A percentile compares a stretch with the other conserved stretches of the same genome.
phyloP scores from a whole-genome alignment of 2,888 invertebrate genomes.

The Agapostemon virescens region DNA sequence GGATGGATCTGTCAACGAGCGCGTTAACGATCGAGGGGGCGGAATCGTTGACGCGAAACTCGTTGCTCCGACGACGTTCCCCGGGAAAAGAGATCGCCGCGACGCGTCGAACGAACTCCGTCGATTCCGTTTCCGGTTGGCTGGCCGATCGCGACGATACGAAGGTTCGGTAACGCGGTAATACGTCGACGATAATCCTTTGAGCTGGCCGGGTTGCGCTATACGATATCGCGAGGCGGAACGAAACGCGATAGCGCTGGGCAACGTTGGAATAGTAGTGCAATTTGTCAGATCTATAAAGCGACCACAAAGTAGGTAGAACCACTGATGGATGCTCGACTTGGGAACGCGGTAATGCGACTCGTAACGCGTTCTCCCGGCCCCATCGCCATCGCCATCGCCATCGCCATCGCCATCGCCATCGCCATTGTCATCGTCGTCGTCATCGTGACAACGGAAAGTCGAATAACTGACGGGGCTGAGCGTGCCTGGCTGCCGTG shows the following conservation, averaged over 20 bases:
- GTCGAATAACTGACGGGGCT: conserved; percentile 49
- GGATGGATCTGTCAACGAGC: background rate
- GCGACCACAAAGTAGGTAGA: conserved; percentile 60
- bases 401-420: conserved; percentile 1
- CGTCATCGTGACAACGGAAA: conserved; percentile 51
- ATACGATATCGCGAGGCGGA: conserved; percentile 23
- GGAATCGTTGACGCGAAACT: background rate
- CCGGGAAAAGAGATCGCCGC: background rate
- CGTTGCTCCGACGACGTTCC: background rate
- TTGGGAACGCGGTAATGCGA: conserved; percentile 53
- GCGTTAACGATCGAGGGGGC: background rate
- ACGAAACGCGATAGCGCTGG: conserved; percentile 17
- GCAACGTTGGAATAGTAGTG: conserved; percentile 41
- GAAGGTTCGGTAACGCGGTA: conserved; percentile 56
- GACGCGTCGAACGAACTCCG: conserved; percentile 39
- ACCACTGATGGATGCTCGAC: conserved; percentile 59
- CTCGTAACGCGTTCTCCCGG: conserved; percentile 57
- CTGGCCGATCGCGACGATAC: conserved; percentile 39
- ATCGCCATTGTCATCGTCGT: conserved; percentile 32
- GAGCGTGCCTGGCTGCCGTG: conserved; percentile 12
- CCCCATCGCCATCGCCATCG: conserved; percentile 34
- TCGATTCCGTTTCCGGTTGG: conserved; percentile 20
- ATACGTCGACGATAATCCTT: conserved; percentile 60
- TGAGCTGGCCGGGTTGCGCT: conserved; percentile 13
- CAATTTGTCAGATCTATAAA: conserved; percentile 66